Percentiles rank a stretch among this genome's conserved stretches.
These are phyloP conservation scores for Aphaenogaster rudis DNA, from an alignment of 1,140 invertebrate species.

Conservation along the genomic window DNA sequence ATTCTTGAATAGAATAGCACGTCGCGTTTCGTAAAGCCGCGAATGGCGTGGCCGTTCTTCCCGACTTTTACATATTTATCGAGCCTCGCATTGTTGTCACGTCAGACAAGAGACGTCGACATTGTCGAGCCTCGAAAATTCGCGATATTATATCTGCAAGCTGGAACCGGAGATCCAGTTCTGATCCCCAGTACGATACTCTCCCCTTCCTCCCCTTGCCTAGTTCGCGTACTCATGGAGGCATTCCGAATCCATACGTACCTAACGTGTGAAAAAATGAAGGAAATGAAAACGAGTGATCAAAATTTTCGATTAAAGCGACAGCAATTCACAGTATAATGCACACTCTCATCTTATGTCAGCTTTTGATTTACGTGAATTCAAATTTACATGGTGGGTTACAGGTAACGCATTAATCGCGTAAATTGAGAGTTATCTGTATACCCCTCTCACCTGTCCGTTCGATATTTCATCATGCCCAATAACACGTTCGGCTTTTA, in stretches of 20 bases:
- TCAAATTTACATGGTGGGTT: constrained; percentile 19
- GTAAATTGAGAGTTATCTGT: constrained; percentile 40
- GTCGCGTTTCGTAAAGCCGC: constrained; percentile 53
- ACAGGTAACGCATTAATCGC: constrained; percentile 41
- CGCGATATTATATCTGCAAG: constrained; percentile 71
- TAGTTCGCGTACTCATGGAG: background rate
- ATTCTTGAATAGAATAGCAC: constrained; percentile 52
- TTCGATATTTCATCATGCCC: constrained; percentile 37
- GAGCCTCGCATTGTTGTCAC: constrained; percentile 76
- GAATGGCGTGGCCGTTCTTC: constrained; percentile 72
- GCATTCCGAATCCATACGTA: background rate
- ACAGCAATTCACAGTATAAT: background rate
- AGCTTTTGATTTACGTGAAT: constrained; percentile 39
- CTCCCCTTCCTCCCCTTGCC: background rate
- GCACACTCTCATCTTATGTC: constrained; percentile 6
- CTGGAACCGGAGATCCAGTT: constrained; percentile 38
- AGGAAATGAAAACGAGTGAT: background rate
- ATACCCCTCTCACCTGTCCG: constrained; percentile 7
- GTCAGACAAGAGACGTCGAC: constrained; percentile 76
- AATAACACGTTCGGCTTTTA: constrained; percentile 25
- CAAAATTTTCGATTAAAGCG: constrained; percentile 37
- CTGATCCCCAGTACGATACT: constrained; percentile 16
- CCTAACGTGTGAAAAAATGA: constrained; percentile 1
- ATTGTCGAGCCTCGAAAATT: constrained; percentile 74
- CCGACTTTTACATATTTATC: constrained; percentile 82